These are phyloP conservation scores for Sinocyclocheilus grahami DNA, from an alignment of 2,113 vertebrate genomes.

Conservation along the genomic window DNA sequence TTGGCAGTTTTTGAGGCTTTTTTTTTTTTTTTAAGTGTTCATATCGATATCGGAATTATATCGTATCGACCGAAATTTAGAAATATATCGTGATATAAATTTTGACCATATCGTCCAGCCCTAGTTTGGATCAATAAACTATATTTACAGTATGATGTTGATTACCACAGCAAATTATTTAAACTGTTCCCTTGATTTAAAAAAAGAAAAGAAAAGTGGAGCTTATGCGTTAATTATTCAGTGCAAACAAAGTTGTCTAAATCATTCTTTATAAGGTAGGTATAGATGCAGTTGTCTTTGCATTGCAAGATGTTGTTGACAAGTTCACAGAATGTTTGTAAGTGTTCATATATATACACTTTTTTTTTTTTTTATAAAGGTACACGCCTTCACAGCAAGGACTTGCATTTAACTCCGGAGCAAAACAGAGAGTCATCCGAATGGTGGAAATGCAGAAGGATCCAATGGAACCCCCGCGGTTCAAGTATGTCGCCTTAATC, in stretches of 20 bases:
- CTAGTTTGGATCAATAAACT: background rate
- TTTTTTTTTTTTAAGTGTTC: too few relatives aligned
- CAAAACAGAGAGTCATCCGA: conserved; percentile 96
- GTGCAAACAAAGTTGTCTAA: background rate
- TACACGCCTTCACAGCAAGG: conserved; percentile 98
- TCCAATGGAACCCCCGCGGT: conserved; percentile 96
- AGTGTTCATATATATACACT: background rate
- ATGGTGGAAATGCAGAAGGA: conserved; percentile 99
- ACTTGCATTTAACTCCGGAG: conserved; percentile 97
- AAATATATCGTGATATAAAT: too few relatives aligned
- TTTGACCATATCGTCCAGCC: too few relatives aligned
- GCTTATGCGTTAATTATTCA: background rate
- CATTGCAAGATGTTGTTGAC: background rate
- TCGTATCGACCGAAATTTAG: too few relatives aligned
- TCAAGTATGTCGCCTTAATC: conserved; percentile 81
- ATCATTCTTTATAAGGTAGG: too few relatives aligned
- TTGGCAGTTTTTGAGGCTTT: too few relatives aligned
- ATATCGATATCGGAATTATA: too few relatives aligned
- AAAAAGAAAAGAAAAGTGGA: background rate
- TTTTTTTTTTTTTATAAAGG: conserved; percentile 64
- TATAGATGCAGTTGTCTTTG: background rate
- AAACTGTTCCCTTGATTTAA: background rate
- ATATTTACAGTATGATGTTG: background rate
- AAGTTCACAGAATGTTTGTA: background rate
- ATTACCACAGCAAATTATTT: background rate